phyloP scores from a whole-genome alignment of 2,888 invertebrate genomes.

The Aspidiotus rigidus region DNA sequence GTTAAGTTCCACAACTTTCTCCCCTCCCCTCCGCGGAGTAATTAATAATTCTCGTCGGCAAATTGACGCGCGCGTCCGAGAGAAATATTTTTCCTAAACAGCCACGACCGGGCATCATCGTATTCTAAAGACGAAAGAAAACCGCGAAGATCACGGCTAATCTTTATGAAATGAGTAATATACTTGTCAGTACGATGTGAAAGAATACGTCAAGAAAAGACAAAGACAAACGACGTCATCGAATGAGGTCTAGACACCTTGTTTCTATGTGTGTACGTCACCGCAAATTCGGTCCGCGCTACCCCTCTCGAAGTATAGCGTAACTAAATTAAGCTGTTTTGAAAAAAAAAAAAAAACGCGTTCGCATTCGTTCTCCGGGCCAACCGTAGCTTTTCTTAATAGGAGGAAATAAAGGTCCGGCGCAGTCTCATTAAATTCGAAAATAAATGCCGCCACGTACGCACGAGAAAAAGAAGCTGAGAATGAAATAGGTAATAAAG shows the following conservation, averaged over 20 bases:
- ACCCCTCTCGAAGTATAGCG: background rate
- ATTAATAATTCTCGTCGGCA: constrained; percentile 25
- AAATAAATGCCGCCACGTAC: constrained; percentile 30
- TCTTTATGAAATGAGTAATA: constrained; percentile 28
- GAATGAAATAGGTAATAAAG: constrained; percentile 23
- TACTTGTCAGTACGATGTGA: constrained; percentile 32
- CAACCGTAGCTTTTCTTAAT: constrained; percentile 24
- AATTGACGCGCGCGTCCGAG: constrained; percentile 26
- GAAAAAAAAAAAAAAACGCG: background rate
- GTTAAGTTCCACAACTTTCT: background rate
- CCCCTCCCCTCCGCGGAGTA: constrained; percentile 14
- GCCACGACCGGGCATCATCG: background rate
- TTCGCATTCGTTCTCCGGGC: too few relatives aligned
- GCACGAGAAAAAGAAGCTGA: background rate
- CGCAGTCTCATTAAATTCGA: constrained; percentile 29
- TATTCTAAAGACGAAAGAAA: background rate
- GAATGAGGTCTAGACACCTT: constrained; percentile 34
- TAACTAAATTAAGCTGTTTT: constrained; percentile 28
- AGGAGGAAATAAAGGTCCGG: constrained; percentile 18
- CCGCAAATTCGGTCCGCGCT: constrained; percentile 9
- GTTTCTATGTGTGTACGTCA: constrained; percentile 21
- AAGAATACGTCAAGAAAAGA: constrained; percentile 33
- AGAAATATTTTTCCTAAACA: constrained; percentile 19
- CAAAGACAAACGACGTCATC: constrained; percentile 33
- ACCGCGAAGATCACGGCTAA: constrained; percentile 1